Base-by-base conservation (phyloP, 1,140 invertebrate genomes). In the Papilio machaon region DNA sequence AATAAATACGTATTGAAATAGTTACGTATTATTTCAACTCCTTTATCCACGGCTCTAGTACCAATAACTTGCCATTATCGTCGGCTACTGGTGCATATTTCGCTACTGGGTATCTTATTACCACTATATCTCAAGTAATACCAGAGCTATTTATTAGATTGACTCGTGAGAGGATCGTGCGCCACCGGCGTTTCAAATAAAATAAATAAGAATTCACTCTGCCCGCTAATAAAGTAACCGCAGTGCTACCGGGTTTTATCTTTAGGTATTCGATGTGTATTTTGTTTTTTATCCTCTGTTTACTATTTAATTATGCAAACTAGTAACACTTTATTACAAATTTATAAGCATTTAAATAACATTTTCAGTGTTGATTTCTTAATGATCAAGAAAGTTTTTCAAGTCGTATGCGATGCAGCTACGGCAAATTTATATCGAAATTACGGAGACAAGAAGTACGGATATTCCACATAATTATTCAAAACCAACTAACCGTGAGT, bases 111-210 rank as follows among this genome's bases (percentile, higher is more conserved):
- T 92, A 92, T 92, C 85, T 88, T 86, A 86, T 84, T 83, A 84
- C 86, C 19, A 67, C 77, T 67, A 67, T 79, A 79, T 79, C 77
- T 79, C 77, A 79, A 79, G 77, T 88, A 91, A 90, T 90, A 90
- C 88, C 84, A 86, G 83, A 64, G 82, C 88, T 93, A 93, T 93
- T 92, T 93, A 92, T 92, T 92, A 88, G 92, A 92, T 92, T 92
- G 90, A 93, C 88, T 90, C 92, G 92, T 92, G 92, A 90, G 91
- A 79, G 77, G 58, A 93, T 85, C 87, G 86, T 82, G 84, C 84
- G 81, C 85, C 86, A 82, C 89, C 90, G 80, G 64, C 81, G 78
- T 70, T 74, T 83, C 82, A 84, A 78, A 85, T 89, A 86, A 87
- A 90, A 89, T 91, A 92, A 91, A 90, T 91, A 92, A 86, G 83